Evolutionary conservation across 2,888 invertebrate species (phyloP).

Genomic region (Chloromyia formosa): DNA sequence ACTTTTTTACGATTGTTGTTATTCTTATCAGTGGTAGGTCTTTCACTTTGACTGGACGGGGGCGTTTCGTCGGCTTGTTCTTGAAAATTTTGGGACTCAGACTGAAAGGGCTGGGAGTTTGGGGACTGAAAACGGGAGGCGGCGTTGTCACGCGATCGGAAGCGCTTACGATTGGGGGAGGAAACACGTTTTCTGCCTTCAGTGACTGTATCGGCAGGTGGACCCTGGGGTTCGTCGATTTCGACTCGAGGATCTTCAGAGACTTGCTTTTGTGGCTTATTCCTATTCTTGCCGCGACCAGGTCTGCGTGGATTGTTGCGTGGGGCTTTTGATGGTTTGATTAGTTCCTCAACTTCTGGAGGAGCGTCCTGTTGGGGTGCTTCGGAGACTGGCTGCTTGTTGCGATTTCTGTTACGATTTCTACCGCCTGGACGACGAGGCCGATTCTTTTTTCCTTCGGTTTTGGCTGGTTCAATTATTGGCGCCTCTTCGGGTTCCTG

Average conservation of each 20-base stretch:
- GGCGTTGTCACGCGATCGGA: constrained; percentile 1
- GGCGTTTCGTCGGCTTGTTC: not conserved
- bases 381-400: not conserved
- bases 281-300: not conserved
- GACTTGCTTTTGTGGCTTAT: not conserved
- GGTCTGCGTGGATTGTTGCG: not conserved
- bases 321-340: not conserved
- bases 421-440: not conserved
- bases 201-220: not conserved
- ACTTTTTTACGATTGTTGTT: constrained; percentile 3
- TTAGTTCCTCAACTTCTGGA: not conserved
- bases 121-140: constrained; percentile 8
- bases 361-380: not conserved
- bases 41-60: constrained; percentile 9
- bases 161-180: not conserved
- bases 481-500: not conserved
- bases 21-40: not conserved
- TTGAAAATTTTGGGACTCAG: not conserved
- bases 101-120: not conserved
- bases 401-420: not conserved
- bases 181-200: not conserved
- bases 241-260: not conserved
- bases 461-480: not conserved
- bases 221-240: constrained; percentile 8
- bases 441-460: not conserved